These are phyloP conservation scores for Panonychus citri DNA, from an alignment of 1,140 invertebrate species.

Conservation along the genomic window DNA sequence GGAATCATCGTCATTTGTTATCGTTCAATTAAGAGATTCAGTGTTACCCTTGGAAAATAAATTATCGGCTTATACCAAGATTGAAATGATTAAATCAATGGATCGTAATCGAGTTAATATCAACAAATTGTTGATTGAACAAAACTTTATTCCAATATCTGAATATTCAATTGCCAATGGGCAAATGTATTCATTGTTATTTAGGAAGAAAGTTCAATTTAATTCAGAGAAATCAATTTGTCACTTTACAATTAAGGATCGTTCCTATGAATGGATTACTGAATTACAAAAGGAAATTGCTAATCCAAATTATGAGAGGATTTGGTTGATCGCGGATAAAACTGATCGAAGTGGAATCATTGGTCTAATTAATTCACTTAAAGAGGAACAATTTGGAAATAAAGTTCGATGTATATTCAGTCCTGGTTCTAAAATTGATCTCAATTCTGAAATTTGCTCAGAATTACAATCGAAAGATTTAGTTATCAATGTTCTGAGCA, in stretches of 20 bases:
- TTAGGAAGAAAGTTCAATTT: background rate
- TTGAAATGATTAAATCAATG: no score
- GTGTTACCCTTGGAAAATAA: no score
- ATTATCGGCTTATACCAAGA: no score
- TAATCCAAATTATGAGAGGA: background rate
- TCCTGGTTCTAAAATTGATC: background rate
- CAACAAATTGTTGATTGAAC: no score
- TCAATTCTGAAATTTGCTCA: background rate
- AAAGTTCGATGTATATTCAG: background rate
- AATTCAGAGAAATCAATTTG: no score
- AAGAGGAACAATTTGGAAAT: background rate
- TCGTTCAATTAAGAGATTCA: no score
- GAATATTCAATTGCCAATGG: background rate
- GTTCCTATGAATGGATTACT: background rate
- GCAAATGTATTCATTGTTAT: background rate
- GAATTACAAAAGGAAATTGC: background rate
- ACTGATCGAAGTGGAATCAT: background rate
- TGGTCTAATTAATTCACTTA: background rate
- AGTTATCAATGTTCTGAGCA: background rate
- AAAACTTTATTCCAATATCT: background rate
- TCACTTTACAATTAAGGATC: no score
- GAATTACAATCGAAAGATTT: background rate
- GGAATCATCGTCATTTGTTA: no score
- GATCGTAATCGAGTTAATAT: no score
- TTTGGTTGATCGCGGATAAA: background rate